Conservation (phyloP, 2,888 invertebrate genomes). For the Noctua pronuba region DNA sequence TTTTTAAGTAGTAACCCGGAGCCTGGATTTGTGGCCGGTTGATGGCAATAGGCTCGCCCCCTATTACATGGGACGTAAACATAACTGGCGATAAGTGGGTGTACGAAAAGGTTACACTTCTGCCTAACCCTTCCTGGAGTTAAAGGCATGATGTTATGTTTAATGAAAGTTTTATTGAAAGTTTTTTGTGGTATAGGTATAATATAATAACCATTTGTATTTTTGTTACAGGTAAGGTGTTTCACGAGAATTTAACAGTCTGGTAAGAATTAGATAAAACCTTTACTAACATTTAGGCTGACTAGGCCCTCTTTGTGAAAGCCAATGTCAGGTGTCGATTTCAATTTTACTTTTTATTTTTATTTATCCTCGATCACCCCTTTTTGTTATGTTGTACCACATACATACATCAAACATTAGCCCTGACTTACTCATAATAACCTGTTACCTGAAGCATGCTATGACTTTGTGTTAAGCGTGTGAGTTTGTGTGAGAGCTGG, state of each 20-base stretch:
- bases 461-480: neutral
- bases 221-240: constrained; percentile 49
- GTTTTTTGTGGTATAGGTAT: neutral
- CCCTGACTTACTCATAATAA: neutral
- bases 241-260: neutral
- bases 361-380: too few relatives aligned
- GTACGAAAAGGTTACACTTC: neutral
- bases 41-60: neutral
- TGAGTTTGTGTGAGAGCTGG: neutral
- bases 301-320: neutral
- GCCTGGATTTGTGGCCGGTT: neutral
- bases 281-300: neutral
- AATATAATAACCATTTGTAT: neutral
- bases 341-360: neutral
- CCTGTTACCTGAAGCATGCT: neutral
- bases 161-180: neutral
- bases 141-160: neutral
- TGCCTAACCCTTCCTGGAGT: neutral
- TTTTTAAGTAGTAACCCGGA: neutral
- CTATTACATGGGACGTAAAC: neutral
- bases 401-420: neutral
- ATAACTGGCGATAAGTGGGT: neutral
- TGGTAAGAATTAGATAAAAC: constrained; percentile 1
- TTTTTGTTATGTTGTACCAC: neutral
- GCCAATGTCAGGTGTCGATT: neutral